These are phyloP conservation scores for Centropus bengalensis DNA, from an alignment of 2,113 vertebrate species.

Conservation along the genomic window DNA sequence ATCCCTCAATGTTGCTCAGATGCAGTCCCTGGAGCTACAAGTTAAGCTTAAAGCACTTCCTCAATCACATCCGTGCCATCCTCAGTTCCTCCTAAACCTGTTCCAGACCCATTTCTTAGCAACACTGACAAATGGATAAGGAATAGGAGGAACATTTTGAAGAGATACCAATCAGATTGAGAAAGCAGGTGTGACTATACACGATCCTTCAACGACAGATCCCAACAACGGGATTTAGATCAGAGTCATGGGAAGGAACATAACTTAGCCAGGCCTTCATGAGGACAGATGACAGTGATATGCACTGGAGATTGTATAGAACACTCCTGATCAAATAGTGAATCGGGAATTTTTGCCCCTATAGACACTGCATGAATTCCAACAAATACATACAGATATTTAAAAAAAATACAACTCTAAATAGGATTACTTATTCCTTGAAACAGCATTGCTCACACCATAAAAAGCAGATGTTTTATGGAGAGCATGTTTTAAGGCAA, in stretches of 20 bases:
- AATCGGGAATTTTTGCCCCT: not conserved
- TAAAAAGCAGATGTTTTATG: not conserved
- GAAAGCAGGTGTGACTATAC: not conserved
- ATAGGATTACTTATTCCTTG: not conserved
- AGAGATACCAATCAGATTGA: not conserved
- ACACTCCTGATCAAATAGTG: not conserved
- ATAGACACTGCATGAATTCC: not conserved
- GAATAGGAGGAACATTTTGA: not conserved
- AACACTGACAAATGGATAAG: not conserved
- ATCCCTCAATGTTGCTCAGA: rapidly evolving
- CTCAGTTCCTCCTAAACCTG: not conserved
- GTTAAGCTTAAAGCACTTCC: not conserved
- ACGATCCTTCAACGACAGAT: not conserved
- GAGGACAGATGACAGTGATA: rapidly evolving
- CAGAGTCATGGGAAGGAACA: not conserved
- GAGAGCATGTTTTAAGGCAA: not conserved
- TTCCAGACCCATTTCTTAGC: not conserved
- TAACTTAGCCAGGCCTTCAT: not conserved
- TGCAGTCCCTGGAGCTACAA: not conserved
- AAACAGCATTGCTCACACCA: not conserved
- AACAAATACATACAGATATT: not conserved
- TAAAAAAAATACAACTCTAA: not conserved
- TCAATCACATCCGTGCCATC: not conserved
- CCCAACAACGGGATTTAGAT: not conserved
- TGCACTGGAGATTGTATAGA: not conserved